Evolutionary conservation across 1,140 invertebrate species (phyloP), one percentile per base, ranked within the genome.

Genomic region (Saccostrea glomerata): DNA sequence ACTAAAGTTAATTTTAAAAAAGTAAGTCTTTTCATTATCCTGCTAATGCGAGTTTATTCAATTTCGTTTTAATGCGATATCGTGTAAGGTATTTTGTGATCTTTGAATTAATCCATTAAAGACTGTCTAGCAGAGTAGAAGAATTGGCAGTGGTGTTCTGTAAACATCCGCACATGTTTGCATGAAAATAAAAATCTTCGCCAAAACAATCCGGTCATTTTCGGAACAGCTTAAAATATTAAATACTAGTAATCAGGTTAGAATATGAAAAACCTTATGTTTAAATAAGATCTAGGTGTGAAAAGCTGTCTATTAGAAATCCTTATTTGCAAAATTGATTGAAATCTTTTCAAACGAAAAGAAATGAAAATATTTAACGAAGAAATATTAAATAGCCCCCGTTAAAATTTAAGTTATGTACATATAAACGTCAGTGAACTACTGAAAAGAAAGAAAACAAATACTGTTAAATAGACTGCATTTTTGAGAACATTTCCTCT

Each of bases 151-250:
- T 77, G 25, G 30, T 13, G 23, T 77, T 30, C 25, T 77, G 70
- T 77, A 77, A 77, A 77, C 70, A 77, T 77, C 30, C 23, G 70
- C 70, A 36, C 70, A 30, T 77, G 70, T 77, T 25, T 77, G 23
- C 25, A 25, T 77, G 15, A 25, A 77, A 77, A 30, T 30, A 25
- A 36, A 63, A 77, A 30, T 77, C 30, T 36, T 36, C 13, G 25
- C 5, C 23, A 36, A 36, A 77, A 77, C 70, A 77, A 77, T 36
- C 70, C 23, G 25, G 30, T 77, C 70, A 77, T 77, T 30, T 30
- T 36, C 25, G 23, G 25, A 77, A 30, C 70, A 30, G 70, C 30
- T 15, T 63, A 20, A n/a, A n/a, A n/a, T n/a, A n/a, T n/a, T 77
- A 17, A 20, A 60, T n/a, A n/a, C n/a, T n/a, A n/a, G n/a, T 60